phyloP scores from a whole-genome alignment of 1,140 invertebrate genomes.

The Riptortus pedestris region DNA sequence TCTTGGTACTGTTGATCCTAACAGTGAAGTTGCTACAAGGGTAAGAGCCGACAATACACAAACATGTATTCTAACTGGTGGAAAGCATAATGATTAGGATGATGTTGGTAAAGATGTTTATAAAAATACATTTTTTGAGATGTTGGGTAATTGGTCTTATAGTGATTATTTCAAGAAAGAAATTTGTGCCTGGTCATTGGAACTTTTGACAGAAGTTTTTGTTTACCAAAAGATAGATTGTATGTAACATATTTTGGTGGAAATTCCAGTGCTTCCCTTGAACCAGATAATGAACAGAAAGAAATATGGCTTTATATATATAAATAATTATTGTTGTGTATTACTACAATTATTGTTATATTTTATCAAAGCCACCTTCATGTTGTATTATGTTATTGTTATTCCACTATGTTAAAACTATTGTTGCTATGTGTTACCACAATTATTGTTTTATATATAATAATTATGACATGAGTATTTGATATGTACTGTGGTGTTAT shows the following conservation, averaged over 20 bases:
- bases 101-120: conserved; percentile 99
- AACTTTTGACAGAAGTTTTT: conserved; percentile 75
- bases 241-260: conserved; percentile 99
- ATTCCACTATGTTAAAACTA: too few relatives aligned
- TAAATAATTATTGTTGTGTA: too few relatives aligned
- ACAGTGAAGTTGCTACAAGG: conserved; percentile 86
- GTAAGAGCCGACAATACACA: conserved; percentile 83
- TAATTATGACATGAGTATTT: too few relatives aligned
- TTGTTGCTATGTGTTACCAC: too few relatives aligned
- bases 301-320: conserved; percentile 73
- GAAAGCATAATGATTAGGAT: conserved; percentile 98
- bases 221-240: conserved; percentile 71
- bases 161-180: conserved; percentile 99
- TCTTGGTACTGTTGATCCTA: conserved; percentile 88
- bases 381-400: too few relatives aligned
- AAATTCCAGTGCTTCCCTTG: conserved; percentile 64
- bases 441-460: too few relatives aligned
- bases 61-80: conserved; percentile 97
- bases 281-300: conserved; percentile 89
- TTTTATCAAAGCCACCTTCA: too few relatives aligned
- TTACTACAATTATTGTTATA: too few relatives aligned
- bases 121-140: conserved; percentile 99
- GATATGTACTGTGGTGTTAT: too few relatives aligned
- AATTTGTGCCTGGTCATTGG: conserved; percentile 95
- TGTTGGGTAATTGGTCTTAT: conserved; percentile 99